Base-by-base conservation (phyloP, 1,140 invertebrate species). In the Trichogramma pretiosum region DNA sequence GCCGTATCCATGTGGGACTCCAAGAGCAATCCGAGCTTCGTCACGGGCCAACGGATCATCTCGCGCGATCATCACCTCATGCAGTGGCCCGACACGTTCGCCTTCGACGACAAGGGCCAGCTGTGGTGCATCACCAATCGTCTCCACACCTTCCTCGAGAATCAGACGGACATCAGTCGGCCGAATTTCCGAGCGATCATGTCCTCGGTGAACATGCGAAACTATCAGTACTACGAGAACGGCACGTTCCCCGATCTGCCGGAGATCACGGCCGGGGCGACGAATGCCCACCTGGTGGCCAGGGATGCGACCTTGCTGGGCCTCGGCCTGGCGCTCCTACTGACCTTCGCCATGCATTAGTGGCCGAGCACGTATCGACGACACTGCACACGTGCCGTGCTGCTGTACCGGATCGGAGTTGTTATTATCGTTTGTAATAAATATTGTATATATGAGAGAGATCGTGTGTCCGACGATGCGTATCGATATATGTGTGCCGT, bases 81-180 rank as follows among this genome's bases (percentile, higher is more conserved):
- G 57, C 80, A 84, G 57, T 86, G 83, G 83, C 76, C 82, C 0
- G 79, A 82, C 52, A 75, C 75, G n/a, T 84, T 86, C 56, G 75
- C 75, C 4, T 81, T 85, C 53, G 82, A 85, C 58, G 69, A 77
- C 32, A 60, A 72, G 19, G 82, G 81, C 8, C 74, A 75, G 50
- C 57, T 84, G 1, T 84, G 77, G 62, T 76, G 81, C 5, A 72
- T 83, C 3, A 72, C 81, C 2, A 85, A 85, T 59, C 65, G 74
- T n/a, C 54, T 84, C 21, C 79, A 78, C 50, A 81, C 80, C 51
- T 80, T 78, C 48, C 59, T 80, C 8, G 73, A 73, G 30, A 73
- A 73, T 42, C 68, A 67, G 21, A 70, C 80, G 9, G 73, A 76
- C 39, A 49, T 64, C 3, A 64, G 63, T 13, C 63, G 73, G 33